Conservation (phyloP, 2,797 vertebrate genomes). For the Anguilla pacifica region DNA sequence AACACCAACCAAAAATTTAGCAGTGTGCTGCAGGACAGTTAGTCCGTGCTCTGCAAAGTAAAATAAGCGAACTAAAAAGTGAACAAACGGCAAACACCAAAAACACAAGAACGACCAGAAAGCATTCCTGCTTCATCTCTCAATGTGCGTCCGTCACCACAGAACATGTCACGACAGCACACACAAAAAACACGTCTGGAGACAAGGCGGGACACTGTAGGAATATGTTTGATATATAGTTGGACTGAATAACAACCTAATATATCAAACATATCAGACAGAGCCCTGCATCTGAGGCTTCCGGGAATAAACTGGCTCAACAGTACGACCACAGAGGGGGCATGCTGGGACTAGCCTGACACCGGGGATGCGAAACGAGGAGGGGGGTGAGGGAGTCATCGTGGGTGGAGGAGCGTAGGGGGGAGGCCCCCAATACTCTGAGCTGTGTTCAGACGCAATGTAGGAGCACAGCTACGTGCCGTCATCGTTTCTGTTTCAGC, state of each 20-base stretch:
- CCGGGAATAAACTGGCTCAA: constrained; percentile 79
- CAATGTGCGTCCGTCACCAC: constrained; percentile 25
- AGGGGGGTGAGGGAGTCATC: background rate
- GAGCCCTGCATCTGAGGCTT: constrained; percentile 79
- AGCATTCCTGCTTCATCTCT: background rate
- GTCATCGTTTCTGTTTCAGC: background rate
- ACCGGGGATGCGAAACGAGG: background rate
- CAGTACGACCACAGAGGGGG: constrained; percentile 48
- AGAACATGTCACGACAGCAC: constrained; percentile 51
- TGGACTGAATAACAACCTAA: constrained; percentile 99
- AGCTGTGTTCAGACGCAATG: background rate
- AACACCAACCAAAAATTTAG: background rate
- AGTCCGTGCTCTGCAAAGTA: background rate
- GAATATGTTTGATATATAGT: constrained; percentile 99
- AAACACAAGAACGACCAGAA: background rate
- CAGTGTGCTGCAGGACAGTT: background rate
- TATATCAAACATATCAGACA: constrained; percentile 99
- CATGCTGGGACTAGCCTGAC: constrained; percentile 59
- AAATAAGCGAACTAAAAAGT: background rate
- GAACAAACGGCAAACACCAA: constrained; percentile 8
- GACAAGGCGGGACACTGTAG: constrained; percentile 98
- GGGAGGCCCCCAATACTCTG: background rate
- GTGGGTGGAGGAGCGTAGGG: background rate
- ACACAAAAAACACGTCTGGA: constrained; percentile 82
- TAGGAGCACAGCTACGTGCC: background rate